phyloP scores from a whole-genome alignment of 2,888 invertebrate genomes.

The Sesamia inferens region DNA sequence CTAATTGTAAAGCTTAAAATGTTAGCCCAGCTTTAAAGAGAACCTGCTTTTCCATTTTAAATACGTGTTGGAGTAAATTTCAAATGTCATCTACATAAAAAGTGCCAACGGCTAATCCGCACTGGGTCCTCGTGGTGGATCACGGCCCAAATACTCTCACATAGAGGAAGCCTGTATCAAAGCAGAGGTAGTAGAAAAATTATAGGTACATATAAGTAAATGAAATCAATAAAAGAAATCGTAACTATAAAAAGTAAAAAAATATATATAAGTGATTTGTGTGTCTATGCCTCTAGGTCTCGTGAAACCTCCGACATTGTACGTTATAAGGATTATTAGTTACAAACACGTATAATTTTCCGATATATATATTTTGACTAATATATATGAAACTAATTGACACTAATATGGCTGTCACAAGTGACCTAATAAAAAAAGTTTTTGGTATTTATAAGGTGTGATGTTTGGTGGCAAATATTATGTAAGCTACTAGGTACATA shows the following conservation, averaged over 20 bases:
- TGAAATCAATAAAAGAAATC: not conserved
- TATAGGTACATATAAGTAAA: not conserved
- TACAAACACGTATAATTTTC: constrained; percentile 2
- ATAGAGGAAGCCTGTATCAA: not conserved
- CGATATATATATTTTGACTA: constrained; percentile 9
- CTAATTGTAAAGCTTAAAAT: not conserved
- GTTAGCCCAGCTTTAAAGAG: not conserved
- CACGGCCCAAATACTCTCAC: not conserved
- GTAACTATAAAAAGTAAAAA: not conserved
- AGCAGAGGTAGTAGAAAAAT: not conserved
- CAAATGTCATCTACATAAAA: not conserved
- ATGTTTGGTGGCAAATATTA: constrained; percentile 16
- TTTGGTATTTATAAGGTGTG: not conserved
- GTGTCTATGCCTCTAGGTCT: not conserved
- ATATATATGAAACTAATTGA: constrained; percentile 34
- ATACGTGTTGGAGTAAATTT: not conserved
- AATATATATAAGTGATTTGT: not conserved
- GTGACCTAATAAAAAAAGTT: constrained; percentile 25
- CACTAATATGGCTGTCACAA: constrained; percentile 12
- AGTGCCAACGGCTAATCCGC: not conserved
- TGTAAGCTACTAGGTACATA: not conserved
- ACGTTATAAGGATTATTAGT: not conserved
- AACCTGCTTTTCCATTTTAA: not conserved
- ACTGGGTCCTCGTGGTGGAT: not conserved
- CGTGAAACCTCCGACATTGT: not conserved